Conservation (phyloP, 2,113 vertebrate genomes). For the Crocuta crocuta region DNA sequence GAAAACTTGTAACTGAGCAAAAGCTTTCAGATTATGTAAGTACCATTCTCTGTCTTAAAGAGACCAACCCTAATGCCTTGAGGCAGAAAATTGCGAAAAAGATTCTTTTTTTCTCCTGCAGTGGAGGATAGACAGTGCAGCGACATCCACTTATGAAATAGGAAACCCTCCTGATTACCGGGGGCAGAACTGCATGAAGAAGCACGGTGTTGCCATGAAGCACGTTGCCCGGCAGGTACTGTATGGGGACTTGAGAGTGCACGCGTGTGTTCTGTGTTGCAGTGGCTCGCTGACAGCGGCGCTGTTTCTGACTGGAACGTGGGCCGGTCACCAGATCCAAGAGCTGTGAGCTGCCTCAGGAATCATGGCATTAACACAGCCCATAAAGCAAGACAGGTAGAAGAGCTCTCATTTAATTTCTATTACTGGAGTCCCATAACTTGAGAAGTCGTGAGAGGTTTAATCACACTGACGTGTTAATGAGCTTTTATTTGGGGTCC, state of each 20-base stretch:
- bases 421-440: neutral
- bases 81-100: slow-evolving; percentile 74
- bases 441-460: neutral
- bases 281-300: slow-evolving; percentile 98
- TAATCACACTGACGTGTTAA: neutral
- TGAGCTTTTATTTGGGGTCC: neutral
- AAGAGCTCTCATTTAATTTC: slow-evolving; percentile 82
- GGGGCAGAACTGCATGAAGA: slow-evolving; percentile 96
- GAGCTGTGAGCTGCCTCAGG: slow-evolving; percentile 95
- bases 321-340: slow-evolving; percentile 93
- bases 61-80: neutral
- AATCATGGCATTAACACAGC: slow-evolving; percentile 94
- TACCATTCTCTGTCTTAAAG: neutral
- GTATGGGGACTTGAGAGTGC: slow-evolving; percentile 80
- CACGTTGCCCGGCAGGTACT: slow-evolving; percentile 98
- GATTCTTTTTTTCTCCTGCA: slow-evolving; percentile 86
- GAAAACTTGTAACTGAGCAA: slow-evolving; percentile 92
- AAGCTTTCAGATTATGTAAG: slow-evolving; percentile 91
- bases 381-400: slow-evolving; percentile 98
- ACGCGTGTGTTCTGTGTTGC: slow-evolving; percentile 92
- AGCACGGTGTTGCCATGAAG: slow-evolving; percentile 92
- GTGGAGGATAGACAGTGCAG: slow-evolving; percentile 99
- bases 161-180: slow-evolving; percentile 96
- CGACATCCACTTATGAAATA: slow-evolving; percentile 97
- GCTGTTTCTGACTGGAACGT: slow-evolving; percentile 97